A percentile compares a stretch with the other conserved stretches of the same genome.
phyloP scores from a whole-genome alignment of 2,797 vertebrate genomes.

The Avahi laniger region DNA sequence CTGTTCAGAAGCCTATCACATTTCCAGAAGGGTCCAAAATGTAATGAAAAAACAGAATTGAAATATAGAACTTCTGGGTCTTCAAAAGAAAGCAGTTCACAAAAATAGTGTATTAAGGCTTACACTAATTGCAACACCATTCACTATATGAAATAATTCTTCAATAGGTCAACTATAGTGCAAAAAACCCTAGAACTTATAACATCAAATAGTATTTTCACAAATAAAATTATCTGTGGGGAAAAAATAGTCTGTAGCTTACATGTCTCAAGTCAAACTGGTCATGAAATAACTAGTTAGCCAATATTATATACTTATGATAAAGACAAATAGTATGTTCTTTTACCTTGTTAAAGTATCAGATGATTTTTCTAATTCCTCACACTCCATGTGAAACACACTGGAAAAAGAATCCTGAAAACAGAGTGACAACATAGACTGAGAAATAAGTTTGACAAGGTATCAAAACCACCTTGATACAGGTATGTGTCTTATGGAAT shows the following conservation, averaged over 20 bases:
- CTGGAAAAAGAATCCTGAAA: slow-evolving; percentile 96
- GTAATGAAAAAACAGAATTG: background rate
- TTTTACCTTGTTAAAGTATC: slow-evolving; percentile 91
- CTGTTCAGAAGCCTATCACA: background rate
- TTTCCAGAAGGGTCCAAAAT: background rate
- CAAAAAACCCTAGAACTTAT: background rate
- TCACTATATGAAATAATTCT: background rate
- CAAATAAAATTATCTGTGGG: background rate
- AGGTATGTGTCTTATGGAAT: background rate
- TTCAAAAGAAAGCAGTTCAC: background rate
- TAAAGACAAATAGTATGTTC: background rate
- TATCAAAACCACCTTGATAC: background rate
- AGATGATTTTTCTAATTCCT: slow-evolving; percentile 88
- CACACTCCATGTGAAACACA: slow-evolving; percentile 96
- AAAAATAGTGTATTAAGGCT: background rate
- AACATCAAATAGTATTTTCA: background rate
- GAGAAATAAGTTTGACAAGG: background rate
- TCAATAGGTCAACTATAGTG: background rate
- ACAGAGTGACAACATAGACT: background rate
- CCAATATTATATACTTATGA: background rate
- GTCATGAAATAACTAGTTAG: background rate
- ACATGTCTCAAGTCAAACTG: background rate
- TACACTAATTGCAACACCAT: background rate
- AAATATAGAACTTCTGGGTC: background rate
- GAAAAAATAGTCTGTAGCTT: background rate